phyloP scores from a whole-genome alignment of 2,113 vertebrate genomes.

The Helogale parvula region DNA sequence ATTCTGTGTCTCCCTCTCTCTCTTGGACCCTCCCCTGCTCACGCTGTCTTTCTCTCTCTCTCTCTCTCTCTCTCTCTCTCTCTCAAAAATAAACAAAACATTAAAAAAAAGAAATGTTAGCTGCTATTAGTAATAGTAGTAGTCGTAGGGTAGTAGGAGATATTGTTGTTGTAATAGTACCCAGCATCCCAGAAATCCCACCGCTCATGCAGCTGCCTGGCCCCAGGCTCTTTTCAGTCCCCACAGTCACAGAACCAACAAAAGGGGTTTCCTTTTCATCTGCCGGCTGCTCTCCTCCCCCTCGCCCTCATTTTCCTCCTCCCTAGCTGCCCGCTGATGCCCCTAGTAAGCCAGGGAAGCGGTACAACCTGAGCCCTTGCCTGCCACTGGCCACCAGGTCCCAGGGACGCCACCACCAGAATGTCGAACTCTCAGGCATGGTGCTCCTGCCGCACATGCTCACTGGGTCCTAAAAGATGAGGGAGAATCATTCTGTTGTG shows the following conservation, averaged over 20 bases:
- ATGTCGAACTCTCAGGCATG: accelerated
- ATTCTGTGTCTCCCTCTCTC: too few species aligned
- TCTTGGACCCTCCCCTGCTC: too few species aligned
- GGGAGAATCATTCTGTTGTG: background rate
- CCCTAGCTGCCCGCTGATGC: background rate
- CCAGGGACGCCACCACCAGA: background rate
- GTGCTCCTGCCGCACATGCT: background rate
- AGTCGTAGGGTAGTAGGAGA: too few species aligned
- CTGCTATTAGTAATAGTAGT: background rate
- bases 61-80: too few species aligned
- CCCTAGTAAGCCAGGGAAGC: accelerated
- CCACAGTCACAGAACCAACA: background rate
- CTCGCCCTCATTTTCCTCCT: background rate
- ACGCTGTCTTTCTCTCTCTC: too few species aligned
- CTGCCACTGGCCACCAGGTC: background rate
- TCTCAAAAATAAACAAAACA: too few species aligned
- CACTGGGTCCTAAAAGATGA: background rate
- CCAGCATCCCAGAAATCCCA: background rate
- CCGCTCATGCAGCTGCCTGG: background rate
- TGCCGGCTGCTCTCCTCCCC: background rate
- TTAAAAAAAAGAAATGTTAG: background rate
- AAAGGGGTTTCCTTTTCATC: background rate
- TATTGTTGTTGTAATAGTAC: too few species aligned
- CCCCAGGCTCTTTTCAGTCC: background rate
- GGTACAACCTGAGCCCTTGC: background rate